Percentiles rank a stretch among this genome's conserved stretches.
Evolutionary conservation across 1,140 invertebrate species (phyloP).

Genomic region (Littorina saxatilis): DNA sequence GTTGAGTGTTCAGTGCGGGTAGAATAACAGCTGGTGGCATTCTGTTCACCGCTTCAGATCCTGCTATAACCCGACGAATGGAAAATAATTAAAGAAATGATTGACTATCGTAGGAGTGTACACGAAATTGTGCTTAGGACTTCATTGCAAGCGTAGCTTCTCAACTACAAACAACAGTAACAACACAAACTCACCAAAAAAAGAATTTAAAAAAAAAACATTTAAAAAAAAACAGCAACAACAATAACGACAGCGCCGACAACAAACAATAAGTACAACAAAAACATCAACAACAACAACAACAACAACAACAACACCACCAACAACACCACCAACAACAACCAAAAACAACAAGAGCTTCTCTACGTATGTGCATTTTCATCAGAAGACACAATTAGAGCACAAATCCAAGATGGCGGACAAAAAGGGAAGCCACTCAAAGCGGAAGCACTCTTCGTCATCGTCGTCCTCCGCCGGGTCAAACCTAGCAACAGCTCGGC

Average conservation of each 20-base stretch:
- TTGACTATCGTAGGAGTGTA: too few species aligned
- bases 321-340: background rate
- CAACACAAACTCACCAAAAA: too few species aligned
- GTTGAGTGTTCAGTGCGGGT: too few species aligned
- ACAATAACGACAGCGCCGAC: background rate
- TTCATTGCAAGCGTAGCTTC: too few species aligned
- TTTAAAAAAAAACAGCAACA: too few species aligned
- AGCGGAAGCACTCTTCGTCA: slow-evolving; percentile 28
- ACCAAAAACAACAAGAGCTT: background rate
- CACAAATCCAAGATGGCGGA: slow-evolving; percentile 14
- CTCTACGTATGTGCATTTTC: background rate
- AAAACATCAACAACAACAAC: background rate
- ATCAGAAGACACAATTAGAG: background rate
- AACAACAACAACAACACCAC: background rate
- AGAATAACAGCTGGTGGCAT: too few species aligned
- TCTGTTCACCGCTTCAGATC: too few species aligned
- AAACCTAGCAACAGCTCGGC: slow-evolving; percentile 3
- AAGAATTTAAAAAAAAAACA: too few species aligned
- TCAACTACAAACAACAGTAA: too few species aligned
- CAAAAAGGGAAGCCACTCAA: slow-evolving; percentile 20
- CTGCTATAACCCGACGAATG: too few species aligned
- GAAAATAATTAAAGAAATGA: too few species aligned
- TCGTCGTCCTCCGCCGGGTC: slow-evolving; percentile 15
- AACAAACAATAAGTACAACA: background rate
- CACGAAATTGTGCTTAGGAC: too few species aligned